Evolutionary conservation across 2,797 vertebrate species (phyloP).

Genomic region (Mycteria americana): DNA sequence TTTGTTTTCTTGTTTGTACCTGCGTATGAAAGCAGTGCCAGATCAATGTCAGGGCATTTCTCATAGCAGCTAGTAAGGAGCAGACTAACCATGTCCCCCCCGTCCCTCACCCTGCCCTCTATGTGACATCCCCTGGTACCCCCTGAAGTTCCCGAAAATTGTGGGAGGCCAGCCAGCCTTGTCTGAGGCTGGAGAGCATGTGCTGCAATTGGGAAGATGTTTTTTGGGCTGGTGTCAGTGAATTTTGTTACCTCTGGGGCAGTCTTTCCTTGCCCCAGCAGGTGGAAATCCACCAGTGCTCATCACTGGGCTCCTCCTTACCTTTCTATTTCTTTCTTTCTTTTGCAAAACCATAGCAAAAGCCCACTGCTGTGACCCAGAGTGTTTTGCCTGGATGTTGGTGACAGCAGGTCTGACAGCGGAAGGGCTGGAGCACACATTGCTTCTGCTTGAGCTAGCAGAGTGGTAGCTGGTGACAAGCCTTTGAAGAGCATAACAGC

Average conservation of each 20-base stretch:
- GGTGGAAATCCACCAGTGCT: neutral
- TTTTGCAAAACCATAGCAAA: neutral
- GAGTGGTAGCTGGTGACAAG: rapidly evolving
- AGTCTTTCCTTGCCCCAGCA: neutral
- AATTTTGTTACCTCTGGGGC: neutral
- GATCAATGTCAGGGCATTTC: neutral
- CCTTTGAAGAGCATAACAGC: neutral
- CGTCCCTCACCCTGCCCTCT: neutral
- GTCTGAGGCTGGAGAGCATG: neutral
- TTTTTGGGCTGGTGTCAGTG: neutral
- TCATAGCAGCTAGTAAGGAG: neutral
- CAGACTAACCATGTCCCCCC: neutral
- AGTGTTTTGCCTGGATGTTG: neutral
- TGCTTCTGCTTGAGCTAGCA: neutral
- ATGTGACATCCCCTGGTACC: neutral
- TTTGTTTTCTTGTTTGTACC: neutral
- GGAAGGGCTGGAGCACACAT: neutral
- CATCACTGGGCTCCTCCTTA: neutral
- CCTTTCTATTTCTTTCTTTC: neutral
- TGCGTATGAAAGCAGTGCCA: neutral
- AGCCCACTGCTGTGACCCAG: neutral
- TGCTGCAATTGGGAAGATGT: rapidly evolving
- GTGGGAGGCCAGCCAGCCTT: rapidly evolving
- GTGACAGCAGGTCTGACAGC: neutral
- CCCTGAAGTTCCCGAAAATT: neutral